phyloP scores from a whole-genome alignment of 2,888 invertebrate species.

The Lumbricus terrestris region DNA sequence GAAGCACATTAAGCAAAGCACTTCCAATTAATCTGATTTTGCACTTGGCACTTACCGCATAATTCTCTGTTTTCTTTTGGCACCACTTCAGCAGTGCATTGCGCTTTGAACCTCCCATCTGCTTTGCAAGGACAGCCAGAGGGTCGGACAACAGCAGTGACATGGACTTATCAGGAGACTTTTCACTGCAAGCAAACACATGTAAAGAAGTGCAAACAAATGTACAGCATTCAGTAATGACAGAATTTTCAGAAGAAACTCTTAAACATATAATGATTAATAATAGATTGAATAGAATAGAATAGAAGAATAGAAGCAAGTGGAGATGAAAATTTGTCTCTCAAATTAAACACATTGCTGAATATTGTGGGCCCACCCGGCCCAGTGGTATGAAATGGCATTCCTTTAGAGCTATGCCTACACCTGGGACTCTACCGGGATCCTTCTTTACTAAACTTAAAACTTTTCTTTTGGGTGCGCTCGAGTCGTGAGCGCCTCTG shows the following conservation, averaged over 20 bases:
- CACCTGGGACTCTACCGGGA: no score
- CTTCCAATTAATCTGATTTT: not conserved
- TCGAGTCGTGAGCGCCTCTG: no score
- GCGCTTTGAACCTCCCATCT: constrained; percentile 84
- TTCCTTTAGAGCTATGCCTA: no score
- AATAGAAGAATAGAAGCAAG: no score
- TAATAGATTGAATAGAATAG: no score
- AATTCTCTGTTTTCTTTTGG: constrained; percentile 84
- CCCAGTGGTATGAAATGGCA: no score
- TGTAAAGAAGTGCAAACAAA: not conserved
- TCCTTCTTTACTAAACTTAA: no score
- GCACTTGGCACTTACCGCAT: constrained; percentile 62
- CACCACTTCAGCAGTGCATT: constrained; percentile 95
- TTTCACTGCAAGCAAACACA: not conserved
- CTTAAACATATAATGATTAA: not conserved
- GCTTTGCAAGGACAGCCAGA: constrained; percentile 80
- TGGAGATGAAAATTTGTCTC: no score
- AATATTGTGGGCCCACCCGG: no score
- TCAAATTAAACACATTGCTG: no score
- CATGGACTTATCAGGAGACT: not conserved
- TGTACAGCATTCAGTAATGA: not conserved
- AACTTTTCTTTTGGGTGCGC: no score
- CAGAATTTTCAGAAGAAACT: not conserved
- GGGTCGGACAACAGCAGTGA: constrained; percentile 70
- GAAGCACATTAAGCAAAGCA: no score